These are phyloP conservation scores for Colossoma macropomum DNA, from an alignment of 2,113 vertebrate genomes.

Conservation along the genomic window DNA sequence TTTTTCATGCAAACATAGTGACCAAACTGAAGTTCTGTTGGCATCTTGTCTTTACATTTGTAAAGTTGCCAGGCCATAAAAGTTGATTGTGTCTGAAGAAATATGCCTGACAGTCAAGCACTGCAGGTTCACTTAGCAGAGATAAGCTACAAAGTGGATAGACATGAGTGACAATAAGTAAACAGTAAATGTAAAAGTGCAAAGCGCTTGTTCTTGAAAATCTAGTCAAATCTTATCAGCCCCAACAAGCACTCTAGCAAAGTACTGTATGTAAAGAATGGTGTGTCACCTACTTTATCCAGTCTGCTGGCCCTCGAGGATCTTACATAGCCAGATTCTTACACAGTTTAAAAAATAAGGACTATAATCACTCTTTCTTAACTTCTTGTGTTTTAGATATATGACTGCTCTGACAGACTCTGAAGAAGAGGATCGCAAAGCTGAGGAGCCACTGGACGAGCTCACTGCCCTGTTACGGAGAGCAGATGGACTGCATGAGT, in stretches of 20 bases:
- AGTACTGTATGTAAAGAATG: no score
- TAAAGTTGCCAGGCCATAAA: constrained; percentile 24
- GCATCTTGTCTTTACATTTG: constrained; percentile 14
- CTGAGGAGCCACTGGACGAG: constrained; percentile 61
- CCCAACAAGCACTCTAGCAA: neutral
- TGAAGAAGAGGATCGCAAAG: constrained; percentile 76
- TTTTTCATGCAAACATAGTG: constrained; percentile 20
- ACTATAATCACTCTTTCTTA: neutral
- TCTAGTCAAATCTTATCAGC: neutral
- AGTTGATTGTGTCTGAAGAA: constrained; percentile 10
- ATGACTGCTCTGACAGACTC: constrained; percentile 94
- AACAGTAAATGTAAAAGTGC: neutral
- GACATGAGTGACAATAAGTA: neutral
- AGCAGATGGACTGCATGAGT: constrained; percentile 80
- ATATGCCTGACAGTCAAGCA: constrained; percentile 1
- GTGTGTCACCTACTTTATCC: no score
- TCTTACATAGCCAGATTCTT: no score
- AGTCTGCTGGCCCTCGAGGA: no score
- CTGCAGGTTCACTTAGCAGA: neutral
- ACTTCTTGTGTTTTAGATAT: constrained; percentile 80
- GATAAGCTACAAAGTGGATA: neutral
- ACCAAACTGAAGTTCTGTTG: neutral
- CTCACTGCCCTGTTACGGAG: constrained; percentile 78
- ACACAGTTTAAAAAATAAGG: no score
- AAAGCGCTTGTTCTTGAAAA: neutral